phyloP scores from a whole-genome alignment of 2,113 vertebrate genomes.

The Miniopterus natalensis region DNA sequence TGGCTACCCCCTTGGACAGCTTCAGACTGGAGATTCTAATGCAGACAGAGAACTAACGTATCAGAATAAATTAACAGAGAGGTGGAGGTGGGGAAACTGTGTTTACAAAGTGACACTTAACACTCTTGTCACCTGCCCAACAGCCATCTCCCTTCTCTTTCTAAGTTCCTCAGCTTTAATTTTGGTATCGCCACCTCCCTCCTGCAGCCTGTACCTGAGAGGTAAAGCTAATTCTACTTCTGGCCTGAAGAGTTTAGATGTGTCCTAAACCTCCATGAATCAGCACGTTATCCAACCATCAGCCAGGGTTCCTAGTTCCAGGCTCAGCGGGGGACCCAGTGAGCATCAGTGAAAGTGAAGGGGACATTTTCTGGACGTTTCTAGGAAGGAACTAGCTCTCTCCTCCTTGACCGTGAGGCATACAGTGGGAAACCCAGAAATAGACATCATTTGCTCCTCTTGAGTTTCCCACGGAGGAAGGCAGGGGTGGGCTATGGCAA shows the following conservation, averaged over 20 bases:
- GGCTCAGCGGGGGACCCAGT: not conserved
- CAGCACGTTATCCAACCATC: not conserved
- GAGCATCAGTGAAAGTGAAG: not conserved
- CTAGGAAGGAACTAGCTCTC: not conserved
- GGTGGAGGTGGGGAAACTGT: not conserved
- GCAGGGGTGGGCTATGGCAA: not conserved
- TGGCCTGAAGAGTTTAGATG: no score
- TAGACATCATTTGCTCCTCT: not conserved
- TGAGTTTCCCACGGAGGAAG: not conserved
- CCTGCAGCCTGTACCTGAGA: accelerated
- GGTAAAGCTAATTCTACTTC: not conserved
- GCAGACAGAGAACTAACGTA: not conserved
- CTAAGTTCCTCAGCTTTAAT: not conserved
- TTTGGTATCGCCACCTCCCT: not conserved
- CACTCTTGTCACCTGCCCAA: no score
- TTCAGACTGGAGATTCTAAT: not conserved
- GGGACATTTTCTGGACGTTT: not conserved
- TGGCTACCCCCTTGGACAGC: not conserved
- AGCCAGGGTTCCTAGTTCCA: not conserved
- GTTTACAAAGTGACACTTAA: accelerated
- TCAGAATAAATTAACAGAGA: not conserved
- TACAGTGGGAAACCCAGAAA: not conserved
- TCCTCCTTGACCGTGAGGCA: not conserved
- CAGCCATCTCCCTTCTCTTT: not conserved
- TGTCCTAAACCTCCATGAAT: not conserved